phyloP scores from a whole-genome alignment of 2,888 invertebrate genomes.

The Eupithecia inturbata region DNA sequence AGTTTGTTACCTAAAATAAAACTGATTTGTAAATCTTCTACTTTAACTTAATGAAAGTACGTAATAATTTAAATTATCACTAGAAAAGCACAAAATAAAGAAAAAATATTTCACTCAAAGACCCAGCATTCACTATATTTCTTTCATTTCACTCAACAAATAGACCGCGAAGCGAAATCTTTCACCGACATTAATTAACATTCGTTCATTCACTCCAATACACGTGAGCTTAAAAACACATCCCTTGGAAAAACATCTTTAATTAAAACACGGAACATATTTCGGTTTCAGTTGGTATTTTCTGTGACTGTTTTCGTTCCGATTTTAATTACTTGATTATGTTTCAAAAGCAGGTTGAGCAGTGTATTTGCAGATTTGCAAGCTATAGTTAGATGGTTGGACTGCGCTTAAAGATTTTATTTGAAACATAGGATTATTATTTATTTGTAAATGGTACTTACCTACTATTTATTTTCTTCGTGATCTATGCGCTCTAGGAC shows the following conservation, averaged over 20 bases:
- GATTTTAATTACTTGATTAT: slow-evolving; percentile 32
- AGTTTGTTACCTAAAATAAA: neutral
- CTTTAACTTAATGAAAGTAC: neutral
- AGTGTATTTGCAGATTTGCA: neutral
- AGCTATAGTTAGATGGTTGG: neutral
- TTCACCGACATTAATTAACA: slow-evolving; percentile 33
- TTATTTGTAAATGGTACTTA: neutral
- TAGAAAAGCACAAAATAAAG: neutral
- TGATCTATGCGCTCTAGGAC: too few species aligned
- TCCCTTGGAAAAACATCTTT: slow-evolving; percentile 33
- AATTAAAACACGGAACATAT: slow-evolving; percentile 28
- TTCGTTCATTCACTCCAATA: slow-evolving; percentile 28
- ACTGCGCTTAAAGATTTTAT: neutral
- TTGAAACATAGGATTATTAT: neutral
- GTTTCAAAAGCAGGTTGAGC: neutral
- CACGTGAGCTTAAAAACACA: slow-evolving; percentile 26
- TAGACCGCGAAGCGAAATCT: slow-evolving; percentile 14
- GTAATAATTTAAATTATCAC: neutral
- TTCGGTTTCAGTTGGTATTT: neutral
- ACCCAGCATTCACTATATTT: slow-evolving; percentile 25
- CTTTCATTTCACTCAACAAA: slow-evolving; percentile 30
- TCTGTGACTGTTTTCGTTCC: neutral
- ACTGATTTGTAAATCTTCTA: neutral
- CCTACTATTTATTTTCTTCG: neutral
- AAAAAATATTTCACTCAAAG: slow-evolving; percentile 10